Base-by-base conservation (phyloP, 2,113 vertebrate genomes). In the Albula goreensis region DNA sequence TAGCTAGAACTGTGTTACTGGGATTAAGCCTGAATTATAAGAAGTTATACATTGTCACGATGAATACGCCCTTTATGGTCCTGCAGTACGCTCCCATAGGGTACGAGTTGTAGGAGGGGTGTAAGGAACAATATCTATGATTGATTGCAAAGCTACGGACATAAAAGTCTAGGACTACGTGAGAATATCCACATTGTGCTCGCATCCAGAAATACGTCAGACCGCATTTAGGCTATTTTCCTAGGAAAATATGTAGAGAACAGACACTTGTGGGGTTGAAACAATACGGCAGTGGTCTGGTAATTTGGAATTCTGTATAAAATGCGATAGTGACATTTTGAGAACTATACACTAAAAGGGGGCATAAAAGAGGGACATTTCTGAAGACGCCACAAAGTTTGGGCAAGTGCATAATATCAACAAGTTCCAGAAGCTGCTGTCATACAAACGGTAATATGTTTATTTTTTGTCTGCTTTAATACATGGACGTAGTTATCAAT, bases 101-200 rank as follows among this genome's bases (percentile, higher is more conserved):
- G 41, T 57, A 41, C 11, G 52, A 9, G n/a, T 31, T 17, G 81
- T 60, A 60, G 81, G 53, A 82, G 81, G 81, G 80, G 81, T 41
- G 81, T 82, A 17, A 25, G 81, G 17, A 82, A 4, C 11, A 31
- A 53, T 22, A 81, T 25, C 80, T 53, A n/a, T 81, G 80, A 81
- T 81, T 81, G 80, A 81, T 53, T n/a, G 15, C 11, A 22, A 5
- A 53, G 80, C 80, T 5, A 5, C 3, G 4, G 50, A 25, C 50
- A 81, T 53, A 53, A 81, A 81, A 50, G 80, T 25, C 50, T 11
- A 8, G 50, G 80, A 4, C 49, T n/a, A 81, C 80, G 51, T 81
- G 49, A 81, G 22, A 74, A n/a, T 74, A 66, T 41, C 31, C 31
- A 41, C 31, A 41, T 41, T 41, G 31, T 41, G 1, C 31, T 41